Evolutionary conservation across 2,797 vertebrate genomes (phyloP).

Genomic region (Oryzias sinensis): DNA sequence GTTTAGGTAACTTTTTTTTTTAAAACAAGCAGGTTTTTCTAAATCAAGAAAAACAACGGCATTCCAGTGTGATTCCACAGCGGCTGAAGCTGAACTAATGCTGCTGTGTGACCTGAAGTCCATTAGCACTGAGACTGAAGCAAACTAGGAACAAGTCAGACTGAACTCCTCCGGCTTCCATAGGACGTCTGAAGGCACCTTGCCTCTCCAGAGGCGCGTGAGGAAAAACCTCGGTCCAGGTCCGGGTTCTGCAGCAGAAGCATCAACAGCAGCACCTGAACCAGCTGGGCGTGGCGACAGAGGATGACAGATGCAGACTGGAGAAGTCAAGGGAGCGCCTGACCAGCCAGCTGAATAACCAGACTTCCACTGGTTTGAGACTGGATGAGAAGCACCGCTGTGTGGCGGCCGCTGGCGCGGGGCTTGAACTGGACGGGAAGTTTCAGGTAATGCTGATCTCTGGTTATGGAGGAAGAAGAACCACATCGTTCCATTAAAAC

Average conservation of each 20-base stretch:
- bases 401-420: constrained; percentile 76
- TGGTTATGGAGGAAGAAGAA: constrained; percentile 51
- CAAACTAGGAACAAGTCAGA: too few species aligned
- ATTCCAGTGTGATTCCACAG: too few species aligned
- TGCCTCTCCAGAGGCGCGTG: too few species aligned
- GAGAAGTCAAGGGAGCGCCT: constrained; percentile 75
- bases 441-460: constrained; percentile 92
- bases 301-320: constrained; percentile 8
- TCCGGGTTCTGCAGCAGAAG: too few species aligned
- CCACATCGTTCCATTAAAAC: too few species aligned
- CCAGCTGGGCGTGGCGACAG: constrained; percentile 21
- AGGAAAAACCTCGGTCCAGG: too few species aligned
- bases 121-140: too few species aligned
- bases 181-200: too few species aligned
- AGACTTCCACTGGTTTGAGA: constrained; percentile 79
- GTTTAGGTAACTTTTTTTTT: not conserved
- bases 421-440: constrained; percentile 94
- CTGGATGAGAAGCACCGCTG: constrained; percentile 81
- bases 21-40: too few species aligned
- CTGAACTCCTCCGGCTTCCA: too few species aligned
- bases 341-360: constrained; percentile 84
- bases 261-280: constrained; percentile 26
- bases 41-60: too few species aligned
- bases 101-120: not conserved
- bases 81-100: too few species aligned